Conservation (phyloP, 2,888 invertebrate species). For the Taphrorychus bicolor region DNA sequence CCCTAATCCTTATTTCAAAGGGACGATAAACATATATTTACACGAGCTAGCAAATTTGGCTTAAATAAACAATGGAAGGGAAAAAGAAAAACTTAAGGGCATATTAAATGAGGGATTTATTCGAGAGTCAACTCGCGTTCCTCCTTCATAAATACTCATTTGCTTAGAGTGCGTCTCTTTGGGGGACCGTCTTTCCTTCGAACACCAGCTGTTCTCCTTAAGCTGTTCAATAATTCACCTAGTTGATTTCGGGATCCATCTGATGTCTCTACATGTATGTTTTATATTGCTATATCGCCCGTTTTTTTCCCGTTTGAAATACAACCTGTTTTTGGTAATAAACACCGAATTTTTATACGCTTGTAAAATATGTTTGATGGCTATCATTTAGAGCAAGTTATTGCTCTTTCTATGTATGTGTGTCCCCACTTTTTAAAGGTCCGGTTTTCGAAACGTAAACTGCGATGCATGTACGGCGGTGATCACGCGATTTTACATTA, state of each 20-base stretch:
- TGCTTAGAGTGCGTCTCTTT: conserved; percentile 48
- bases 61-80: conserved; percentile 31
- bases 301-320: conserved; percentile 33
- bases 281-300: conserved; percentile 33
- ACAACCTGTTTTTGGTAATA: conserved; percentile 33
- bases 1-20: not conserved
- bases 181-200: conserved; percentile 44
- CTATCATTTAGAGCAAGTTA: conserved; percentile 2
- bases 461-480: not conserved
- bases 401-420: conserved; percentile 1
- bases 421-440: not conserved
- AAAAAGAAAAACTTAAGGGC: conserved; percentile 36
- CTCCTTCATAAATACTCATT: conserved; percentile 51
- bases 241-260: conserved; percentile 50
- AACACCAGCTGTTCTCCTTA: conserved; percentile 52
- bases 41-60: conserved; percentile 21
- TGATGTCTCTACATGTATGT: conserved; percentile 47
- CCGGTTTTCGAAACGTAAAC: conserved; percentile 1
- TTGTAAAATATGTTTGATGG: conserved; percentile 23
- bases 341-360: conserved; percentile 31
- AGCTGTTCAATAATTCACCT: conserved; percentile 52
- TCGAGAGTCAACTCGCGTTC: conserved; percentile 49
- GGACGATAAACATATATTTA: conserved; percentile 19
- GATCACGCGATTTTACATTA: conserved; percentile 5
- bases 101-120: conserved; percentile 47